Percentiles rank a stretch among this genome's conserved stretches.
phyloP scores from a whole-genome alignment of 2,888 invertebrate species.

The Polylopha cassiicola region DNA sequence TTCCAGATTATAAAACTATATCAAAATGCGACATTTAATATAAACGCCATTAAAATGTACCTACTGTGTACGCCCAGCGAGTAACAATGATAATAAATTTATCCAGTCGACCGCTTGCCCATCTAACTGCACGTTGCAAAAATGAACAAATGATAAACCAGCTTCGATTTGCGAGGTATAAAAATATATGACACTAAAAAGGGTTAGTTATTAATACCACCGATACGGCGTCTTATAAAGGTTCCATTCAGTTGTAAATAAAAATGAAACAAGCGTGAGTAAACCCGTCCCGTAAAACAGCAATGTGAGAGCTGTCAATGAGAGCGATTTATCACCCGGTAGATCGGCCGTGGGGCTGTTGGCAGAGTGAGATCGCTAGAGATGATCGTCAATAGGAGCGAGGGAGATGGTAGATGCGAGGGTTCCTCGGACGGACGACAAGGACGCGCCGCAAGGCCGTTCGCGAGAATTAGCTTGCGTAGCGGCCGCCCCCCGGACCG shows the following conservation, averaged over 20 bases:
- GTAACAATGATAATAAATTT: conserved; percentile 58
- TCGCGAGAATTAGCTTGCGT: conserved; percentile 45
- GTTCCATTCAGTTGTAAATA: conserved; percentile 59
- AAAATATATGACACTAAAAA: conserved; percentile 41
- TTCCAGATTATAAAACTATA: conserved; percentile 55
- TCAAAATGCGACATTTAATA: conserved; percentile 25
- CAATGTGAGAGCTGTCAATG: conserved; percentile 55
- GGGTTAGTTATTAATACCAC: conserved; percentile 54
- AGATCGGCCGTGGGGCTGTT: conserved; percentile 48
- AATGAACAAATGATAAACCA: conserved; percentile 24
- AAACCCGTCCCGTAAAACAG: conserved; percentile 48
- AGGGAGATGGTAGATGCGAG: conserved; percentile 40
- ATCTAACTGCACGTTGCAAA: conserved; percentile 47
- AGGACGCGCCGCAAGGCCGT: conserved; percentile 70
- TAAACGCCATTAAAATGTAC: conserved; percentile 47
- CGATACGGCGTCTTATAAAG: conserved; percentile 45
- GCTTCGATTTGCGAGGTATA: conserved; percentile 32
- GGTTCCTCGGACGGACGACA: conserved; percentile 52
- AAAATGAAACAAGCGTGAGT: conserved; percentile 52
- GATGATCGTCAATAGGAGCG: conserved; percentile 30
- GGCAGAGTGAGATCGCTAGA: conserved; percentile 38
- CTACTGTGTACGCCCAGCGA: conserved; percentile 39
- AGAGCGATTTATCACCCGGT: conserved; percentile 62
- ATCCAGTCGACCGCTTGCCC: conserved; percentile 43
- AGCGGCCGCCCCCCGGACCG: conserved; percentile 29